Base-by-base conservation (phyloP, 2,113 vertebrate genomes). In the Tychaedon coryphoeus region DNA sequence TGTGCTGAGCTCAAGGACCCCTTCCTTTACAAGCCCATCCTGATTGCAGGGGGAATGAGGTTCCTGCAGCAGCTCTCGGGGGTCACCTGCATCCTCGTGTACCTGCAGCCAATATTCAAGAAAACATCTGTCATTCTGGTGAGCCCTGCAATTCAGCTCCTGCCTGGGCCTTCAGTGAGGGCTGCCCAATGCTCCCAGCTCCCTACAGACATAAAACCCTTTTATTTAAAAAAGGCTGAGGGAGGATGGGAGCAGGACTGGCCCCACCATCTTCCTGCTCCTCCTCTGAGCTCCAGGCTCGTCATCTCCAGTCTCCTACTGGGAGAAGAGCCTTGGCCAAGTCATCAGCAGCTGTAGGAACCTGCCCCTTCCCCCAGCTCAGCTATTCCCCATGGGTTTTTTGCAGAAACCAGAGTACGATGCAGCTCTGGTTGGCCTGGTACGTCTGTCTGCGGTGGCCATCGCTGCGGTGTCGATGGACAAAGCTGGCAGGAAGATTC, bases 1-100 rank as follows among this genome's bases (percentile, higher is more conserved):
- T 98, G 97, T 96, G 94, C 97, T 0, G 98, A 99, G 93, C 97
- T 98, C 85, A 97, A 62, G 70, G 98, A 95, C 6, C 98, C 99
- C 2, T 94, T 97, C 66, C 96, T 98, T 89, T 99, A 98, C 97
- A 98, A 98, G 40, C 99, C 99, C 34, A 97, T 99, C 61, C 13
- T 97, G 38, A 99, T 99, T 5, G 97, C 99, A 0, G 90, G 98
- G 67, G 88, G 88, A 62, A 99, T 99, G 99, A 98, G 99, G 78
- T 98, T 99, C 93, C 98, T 99, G 88, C 99, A 99, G 96, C 99
- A 99, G 97, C 98, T 99, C 96, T 98, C 99, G 0, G 99, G 99
- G 8, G 98, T 99, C 95, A 99, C 99, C 3, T 99, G 99, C 11
- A 92, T 99, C 81, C 98, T 99, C 1, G 98, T 99, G 40, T 99